phyloP scores from a whole-genome alignment of 2,113 vertebrate species.

The Gnathonemus echidnorhynchus region DNA sequence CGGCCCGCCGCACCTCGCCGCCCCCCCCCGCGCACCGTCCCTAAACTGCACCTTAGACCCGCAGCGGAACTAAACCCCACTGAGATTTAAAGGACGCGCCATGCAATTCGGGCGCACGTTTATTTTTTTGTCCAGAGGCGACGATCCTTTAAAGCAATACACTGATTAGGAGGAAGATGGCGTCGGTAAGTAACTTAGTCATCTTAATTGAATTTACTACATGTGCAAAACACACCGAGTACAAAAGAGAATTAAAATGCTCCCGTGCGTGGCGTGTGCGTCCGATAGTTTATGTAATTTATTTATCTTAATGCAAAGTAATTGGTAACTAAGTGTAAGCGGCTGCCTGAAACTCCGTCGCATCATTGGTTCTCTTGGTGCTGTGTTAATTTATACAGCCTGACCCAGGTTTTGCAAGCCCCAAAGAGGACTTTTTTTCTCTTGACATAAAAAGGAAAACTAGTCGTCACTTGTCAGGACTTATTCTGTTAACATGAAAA shows the following conservation, averaged over 20 bases:
- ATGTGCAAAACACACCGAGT: neutral
- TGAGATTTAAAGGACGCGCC: neutral
- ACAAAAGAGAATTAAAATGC: neutral
- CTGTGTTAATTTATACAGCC: neutral
- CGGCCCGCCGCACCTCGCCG: neutral
- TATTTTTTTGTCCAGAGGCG: neutral
- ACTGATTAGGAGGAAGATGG: conserved; percentile 25
- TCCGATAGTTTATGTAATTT: neutral
- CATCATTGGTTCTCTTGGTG: neutral
- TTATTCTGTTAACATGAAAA: neutral
- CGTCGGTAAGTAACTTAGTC: conserved; percentile 25
- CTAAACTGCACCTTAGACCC: neutral
- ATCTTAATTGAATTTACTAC: neutral
- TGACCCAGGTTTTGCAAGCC: neutral
- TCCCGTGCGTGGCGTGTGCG: neutral
- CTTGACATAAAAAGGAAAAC: neutral
- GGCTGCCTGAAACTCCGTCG: neutral
- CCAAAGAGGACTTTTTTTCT: neutral
- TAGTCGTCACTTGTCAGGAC: neutral
- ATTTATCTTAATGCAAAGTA: neutral
- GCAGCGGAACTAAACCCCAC: neutral
- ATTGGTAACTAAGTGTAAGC: neutral
- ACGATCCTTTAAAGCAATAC: conserved; percentile 8
- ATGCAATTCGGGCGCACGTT: neutral
- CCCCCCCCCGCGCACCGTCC: neutral